Conservation (phyloP, 2,797 vertebrate genomes). For the Sebastes trivittatus region DNA sequence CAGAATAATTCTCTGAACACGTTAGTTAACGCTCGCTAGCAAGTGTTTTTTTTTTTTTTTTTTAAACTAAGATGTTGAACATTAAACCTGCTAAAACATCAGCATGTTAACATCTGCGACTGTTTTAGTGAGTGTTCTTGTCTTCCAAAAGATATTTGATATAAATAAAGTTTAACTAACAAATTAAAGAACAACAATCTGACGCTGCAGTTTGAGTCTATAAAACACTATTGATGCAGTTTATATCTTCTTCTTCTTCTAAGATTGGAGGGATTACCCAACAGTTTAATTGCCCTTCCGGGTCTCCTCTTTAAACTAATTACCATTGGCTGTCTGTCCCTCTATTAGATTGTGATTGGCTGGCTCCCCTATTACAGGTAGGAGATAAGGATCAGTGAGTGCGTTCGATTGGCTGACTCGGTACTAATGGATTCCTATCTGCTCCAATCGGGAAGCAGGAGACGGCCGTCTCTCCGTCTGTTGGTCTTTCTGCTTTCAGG, state of each 20-base stretch:
- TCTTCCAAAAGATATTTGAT: not conserved
- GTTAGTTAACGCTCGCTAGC: no score
- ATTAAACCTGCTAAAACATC: not conserved
- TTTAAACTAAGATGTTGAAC: not conserved
- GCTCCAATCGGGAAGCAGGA: slow-evolving; percentile 37
- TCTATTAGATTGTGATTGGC: slow-evolving; percentile 69
- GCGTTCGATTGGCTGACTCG: slow-evolving; percentile 57
- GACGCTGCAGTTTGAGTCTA: not conserved
- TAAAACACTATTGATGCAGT: not conserved
- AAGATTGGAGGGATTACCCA: not conserved
- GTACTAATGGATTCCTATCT: slow-evolving; percentile 62
- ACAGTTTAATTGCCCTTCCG: slow-evolving; percentile 48
- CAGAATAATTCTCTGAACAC: no score
- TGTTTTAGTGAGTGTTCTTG: not conserved
- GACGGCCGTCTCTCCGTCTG: not conserved
- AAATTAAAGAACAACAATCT: not conserved
- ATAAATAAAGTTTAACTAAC: not conserved
- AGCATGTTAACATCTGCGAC: not conserved
- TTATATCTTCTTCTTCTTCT: not conserved
- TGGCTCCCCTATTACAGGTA: slow-evolving; percentile 28
- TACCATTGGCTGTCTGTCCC: slow-evolving; percentile 61
- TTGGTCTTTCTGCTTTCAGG: not conserved
- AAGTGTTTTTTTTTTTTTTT: no score
- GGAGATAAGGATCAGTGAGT: slow-evolving; percentile 52
- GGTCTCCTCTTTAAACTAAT: slow-evolving; percentile 61